These are phyloP conservation scores for Acanthisitta chloris DNA, from an alignment of 2,113 vertebrate genomes.

Conservation along the genomic window DNA sequence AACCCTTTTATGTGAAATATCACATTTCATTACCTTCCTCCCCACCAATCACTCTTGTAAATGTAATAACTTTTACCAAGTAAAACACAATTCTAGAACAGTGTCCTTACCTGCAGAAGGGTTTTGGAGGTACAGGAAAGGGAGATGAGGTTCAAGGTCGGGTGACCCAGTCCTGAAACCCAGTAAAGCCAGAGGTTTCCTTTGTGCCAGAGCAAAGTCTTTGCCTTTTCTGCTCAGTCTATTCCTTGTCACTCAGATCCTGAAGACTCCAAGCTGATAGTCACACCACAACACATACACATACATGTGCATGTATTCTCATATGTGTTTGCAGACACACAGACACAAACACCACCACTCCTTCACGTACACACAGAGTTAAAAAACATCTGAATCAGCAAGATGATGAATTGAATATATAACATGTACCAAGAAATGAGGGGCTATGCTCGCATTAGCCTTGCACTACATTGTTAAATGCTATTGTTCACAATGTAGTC, in stretches of 20 bases:
- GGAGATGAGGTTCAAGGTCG: background rate
- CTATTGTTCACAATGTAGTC: no score
- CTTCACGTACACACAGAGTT: background rate
- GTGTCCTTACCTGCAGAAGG: background rate
- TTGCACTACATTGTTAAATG: no score
- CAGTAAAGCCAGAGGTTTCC: background rate
- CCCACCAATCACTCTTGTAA: background rate
- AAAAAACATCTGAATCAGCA: background rate
- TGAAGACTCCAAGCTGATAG: background rate
- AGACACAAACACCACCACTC: no score
- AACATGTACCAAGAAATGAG: background rate
- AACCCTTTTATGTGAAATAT: background rate
- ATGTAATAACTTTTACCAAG: background rate
- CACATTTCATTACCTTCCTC: constrained; percentile 26
- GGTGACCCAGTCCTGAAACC: background rate
- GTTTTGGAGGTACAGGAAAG: background rate
- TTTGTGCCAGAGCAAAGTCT: background rate
- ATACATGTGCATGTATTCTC: background rate
- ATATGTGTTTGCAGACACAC: background rate
- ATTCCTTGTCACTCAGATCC: background rate
- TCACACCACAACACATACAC: no score
- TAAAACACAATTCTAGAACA: background rate
- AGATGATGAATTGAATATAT: background rate
- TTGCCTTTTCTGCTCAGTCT: background rate
- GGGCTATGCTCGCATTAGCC: background rate